Base-by-base conservation (phyloP, 2,113 vertebrate species). In the Poeciliopsis occidentalis region DNA sequence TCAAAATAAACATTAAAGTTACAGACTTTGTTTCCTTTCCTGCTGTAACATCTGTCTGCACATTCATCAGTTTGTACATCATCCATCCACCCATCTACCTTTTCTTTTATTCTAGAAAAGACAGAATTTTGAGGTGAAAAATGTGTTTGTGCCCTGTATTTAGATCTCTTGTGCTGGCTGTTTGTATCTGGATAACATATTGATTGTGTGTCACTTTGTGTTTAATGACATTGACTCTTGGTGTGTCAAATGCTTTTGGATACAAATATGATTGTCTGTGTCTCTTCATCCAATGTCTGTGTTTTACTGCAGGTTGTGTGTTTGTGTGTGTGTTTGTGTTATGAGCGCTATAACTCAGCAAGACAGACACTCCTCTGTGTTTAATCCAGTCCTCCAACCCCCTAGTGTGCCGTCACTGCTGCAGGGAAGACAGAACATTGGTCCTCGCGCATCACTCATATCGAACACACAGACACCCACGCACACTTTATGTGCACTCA, bases 291-390 rank as follows among this genome's bases (percentile, higher is more conserved):
- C 47, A 44, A 8, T 41, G 60, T 81, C 82, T 79, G 78, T 82
- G 81, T 87, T 79, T 79, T 67, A 69, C 61, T 80, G 68, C 67
- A 31, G 24, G 4, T 6, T 47, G 17, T 41, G 60, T 29, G 41
- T 51, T 0, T 86, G 81, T 81, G 83, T 88, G 82, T 92, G 84
- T 85, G 80, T 89, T 75, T 89, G 86, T 86, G 85, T 94, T 93
- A 95, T 95, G 94, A 95, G 93, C 82, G 91, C 90, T 88, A 94
- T 95, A 94, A 94, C 92, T 95, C 94, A 94, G 85, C 73, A 26
- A 82, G 84, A 83, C 89, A 73, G 74, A 93, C 91, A 89, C 87
- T 82, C 87, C 83, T 90, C 89, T 87, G 87, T 92, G 92, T 91
- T 92, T 94, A 93, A 93, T 94, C 88, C 90, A 85, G 83, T 93